phyloP scores from a whole-genome alignment of 2,888 invertebrate species.

The Drosophila sordidapex region DNA sequence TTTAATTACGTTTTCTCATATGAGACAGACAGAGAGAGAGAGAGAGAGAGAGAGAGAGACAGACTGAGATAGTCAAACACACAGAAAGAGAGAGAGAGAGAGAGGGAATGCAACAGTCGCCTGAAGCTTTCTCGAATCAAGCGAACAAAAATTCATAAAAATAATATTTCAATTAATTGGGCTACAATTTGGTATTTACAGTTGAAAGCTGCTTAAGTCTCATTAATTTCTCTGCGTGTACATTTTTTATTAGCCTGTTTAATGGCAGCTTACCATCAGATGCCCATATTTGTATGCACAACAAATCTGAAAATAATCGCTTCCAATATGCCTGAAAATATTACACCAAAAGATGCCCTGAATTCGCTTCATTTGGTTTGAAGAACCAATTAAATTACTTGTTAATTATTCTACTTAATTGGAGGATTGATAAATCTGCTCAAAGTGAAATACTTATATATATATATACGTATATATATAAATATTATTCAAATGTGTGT shows the following conservation, averaged over 20 bases:
- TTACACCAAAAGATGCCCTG: neutral
- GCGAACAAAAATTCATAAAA: neutral
- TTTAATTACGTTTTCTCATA: slow-evolving; percentile 53
- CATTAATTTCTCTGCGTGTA: neutral
- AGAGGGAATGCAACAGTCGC: neutral
- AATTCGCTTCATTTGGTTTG: neutral
- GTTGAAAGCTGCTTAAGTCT: neutral
- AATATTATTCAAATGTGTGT: neutral
- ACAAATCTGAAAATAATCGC: neutral
- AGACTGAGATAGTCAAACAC: neutral
- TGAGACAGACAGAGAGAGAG: neutral
- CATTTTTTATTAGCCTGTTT: neutral
- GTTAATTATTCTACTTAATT: neutral
- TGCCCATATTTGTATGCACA: neutral
- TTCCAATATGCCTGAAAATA: neutral
- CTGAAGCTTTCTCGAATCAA: neutral
- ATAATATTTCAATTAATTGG: slow-evolving; percentile 19
- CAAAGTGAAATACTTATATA: neutral
- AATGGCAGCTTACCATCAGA: neutral
- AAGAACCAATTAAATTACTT: neutral
- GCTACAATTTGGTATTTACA: neutral
- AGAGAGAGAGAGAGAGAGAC: neutral
- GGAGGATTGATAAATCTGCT: neutral
- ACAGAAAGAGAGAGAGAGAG: neutral
- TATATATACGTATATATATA: no score